phyloP scores from a whole-genome alignment of 1,140 invertebrate species.

The Drusus annulatus region DNA sequence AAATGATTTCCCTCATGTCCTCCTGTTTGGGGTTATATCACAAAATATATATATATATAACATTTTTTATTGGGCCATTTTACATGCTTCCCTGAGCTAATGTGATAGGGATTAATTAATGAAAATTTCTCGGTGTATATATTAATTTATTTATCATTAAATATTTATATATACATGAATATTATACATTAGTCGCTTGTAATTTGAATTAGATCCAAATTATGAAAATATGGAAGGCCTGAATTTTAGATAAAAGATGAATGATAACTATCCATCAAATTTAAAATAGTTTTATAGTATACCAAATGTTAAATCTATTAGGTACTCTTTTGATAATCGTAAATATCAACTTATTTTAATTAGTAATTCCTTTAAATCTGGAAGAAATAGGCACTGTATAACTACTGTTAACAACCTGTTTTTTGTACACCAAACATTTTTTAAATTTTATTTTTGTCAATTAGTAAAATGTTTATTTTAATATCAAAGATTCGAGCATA shows the following conservation, averaged over 20 bases:
- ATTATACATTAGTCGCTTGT: slow-evolving; percentile 26
- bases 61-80: too few species aligned
- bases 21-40: too few species aligned
- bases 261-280: not conserved
- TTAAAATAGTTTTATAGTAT: not conserved
- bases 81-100: too few species aligned
- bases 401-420: too few species aligned
- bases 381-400: too few species aligned
- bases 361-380: too few species aligned
- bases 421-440: too few species aligned
- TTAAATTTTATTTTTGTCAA: too few species aligned
- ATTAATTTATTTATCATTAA: not conserved
- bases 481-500: too few species aligned
- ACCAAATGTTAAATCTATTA: not conserved
- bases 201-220: slow-evolving; percentile 27
- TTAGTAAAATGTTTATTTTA: too few species aligned
- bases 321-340: slow-evolving; percentile 23
- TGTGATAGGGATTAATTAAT: not conserved
- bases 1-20: too few species aligned
- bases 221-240: not conserved
- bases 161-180: slow-evolving; percentile 5
- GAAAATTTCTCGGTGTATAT: slow-evolving; percentile 11
- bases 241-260: not conserved
- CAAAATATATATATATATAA: too few species aligned
- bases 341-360: not conserved